Base-by-base conservation (phyloP, 1,140 invertebrate genomes). In the Heliothis subflexa region DNA sequence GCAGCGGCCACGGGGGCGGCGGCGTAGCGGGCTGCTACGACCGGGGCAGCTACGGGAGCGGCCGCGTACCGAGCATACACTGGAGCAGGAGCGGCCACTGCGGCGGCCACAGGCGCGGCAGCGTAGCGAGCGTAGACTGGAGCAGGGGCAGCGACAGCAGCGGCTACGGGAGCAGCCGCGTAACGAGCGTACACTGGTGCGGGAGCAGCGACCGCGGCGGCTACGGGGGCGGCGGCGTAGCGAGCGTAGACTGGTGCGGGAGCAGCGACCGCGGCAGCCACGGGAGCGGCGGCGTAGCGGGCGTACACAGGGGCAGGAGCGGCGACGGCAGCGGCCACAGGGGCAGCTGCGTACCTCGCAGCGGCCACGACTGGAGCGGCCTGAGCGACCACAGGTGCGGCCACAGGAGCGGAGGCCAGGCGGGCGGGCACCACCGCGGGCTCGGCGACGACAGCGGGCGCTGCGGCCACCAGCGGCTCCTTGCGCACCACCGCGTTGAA, bases 401-500 rank as follows among this genome's bases (percentile, higher is more conserved):
- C 82, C 10, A 75, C 83, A 14, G 84, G 83, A 7, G 81, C 79
- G 9, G 85, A 80, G 52, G 82, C 80, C 11, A 80, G 45, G 21
- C 82, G 81, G 13, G 84, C 87, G 3, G 89, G 82, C 12, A 86
- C 87, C 9, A 89, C 88, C 0, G 85, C 88, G 10, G 88, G 88
- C 59, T 89, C 87, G 18, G 91, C 88, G 7, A 91, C 87, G 0
- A 91, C 90, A 14, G 90, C 92, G 7, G 91, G 88, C 1, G 91
- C 89, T 4, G 92, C 88, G 16, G 89, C 91, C 3, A 91, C 88
- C 16, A 93, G 61, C 10, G 93, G 91, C 74, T 94, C 93, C 28
- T 91, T 93, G 33, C 92, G 95, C 16, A 96, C 95, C 4, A 96
- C 94, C 33, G 96, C 96, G 86, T 96, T 96, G 91, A 96, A 96